Conservation (phyloP, 2,113 vertebrate species). For the Chunga burmeisteri region DNA sequence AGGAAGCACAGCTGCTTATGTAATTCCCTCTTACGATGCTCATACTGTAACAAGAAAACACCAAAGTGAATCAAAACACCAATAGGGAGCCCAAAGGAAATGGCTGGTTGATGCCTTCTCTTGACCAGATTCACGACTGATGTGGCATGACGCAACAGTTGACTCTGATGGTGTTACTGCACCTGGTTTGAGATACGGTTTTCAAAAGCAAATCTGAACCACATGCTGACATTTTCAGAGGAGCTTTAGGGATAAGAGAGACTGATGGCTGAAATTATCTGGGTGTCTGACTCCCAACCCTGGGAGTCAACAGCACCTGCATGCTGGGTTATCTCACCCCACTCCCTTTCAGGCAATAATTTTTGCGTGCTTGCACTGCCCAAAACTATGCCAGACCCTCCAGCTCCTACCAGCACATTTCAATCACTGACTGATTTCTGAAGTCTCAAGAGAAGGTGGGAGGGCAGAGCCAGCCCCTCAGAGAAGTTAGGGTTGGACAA, state of each 20-base stretch:
- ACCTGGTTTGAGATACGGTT: accelerated
- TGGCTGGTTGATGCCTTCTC: not conserved
- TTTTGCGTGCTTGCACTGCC: not conserved
- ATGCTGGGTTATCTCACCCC: not conserved
- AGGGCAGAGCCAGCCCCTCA: not conserved
- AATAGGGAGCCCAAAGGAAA: not conserved
- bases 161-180: not conserved
- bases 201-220: not conserved
- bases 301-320: not conserved
- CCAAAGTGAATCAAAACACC: not conserved
- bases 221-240: not conserved
- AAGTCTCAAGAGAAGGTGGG: not conserved
- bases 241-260: not conserved
- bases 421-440: not conserved
- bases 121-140: not conserved
- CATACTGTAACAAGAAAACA: not conserved
- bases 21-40: not conserved
- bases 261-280: not conserved
- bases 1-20: not conserved
- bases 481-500: not conserved
- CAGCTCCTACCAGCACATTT: not conserved
- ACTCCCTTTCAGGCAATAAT: not conserved
- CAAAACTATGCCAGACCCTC: not conserved
- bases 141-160: accelerated
- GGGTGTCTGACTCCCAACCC: not conserved